phyloP scores from a whole-genome alignment of 2,797 vertebrate genomes.

The Myotis planiceps region DNA sequence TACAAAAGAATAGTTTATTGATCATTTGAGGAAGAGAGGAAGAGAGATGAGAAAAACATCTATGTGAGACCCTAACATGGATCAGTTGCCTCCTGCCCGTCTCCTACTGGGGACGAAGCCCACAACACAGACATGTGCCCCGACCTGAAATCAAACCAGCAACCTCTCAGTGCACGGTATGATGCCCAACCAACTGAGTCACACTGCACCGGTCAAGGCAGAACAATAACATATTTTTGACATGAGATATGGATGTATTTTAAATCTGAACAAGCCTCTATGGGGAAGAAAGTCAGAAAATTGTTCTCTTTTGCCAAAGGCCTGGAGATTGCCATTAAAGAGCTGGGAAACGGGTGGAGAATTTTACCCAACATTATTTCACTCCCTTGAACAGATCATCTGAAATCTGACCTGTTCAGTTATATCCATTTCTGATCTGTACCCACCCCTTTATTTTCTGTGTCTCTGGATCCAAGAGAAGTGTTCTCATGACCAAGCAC shows the following conservation, averaged over 20 bases:
- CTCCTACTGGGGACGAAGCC: not conserved
- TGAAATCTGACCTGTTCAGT: not conserved
- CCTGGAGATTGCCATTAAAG: accelerated
- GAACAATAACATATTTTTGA: not conserved
- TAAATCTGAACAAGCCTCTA: not conserved
- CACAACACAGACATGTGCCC: not conserved
- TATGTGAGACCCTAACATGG: not conserved
- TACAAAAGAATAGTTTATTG: not conserved
- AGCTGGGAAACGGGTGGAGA: not conserved
- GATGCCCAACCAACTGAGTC: not conserved
- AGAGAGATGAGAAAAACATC: not conserved
- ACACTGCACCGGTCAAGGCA: not conserved
- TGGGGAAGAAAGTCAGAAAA: not conserved
- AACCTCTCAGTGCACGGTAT: not conserved
- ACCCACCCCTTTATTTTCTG: no score
- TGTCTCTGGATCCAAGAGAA: not conserved
- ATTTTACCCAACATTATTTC: not conserved
- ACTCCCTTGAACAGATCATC: not conserved
- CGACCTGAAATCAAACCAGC: not conserved
- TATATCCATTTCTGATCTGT: not conserved
- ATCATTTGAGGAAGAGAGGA: not conserved
- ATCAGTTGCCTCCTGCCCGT: not conserved
- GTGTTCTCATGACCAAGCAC: not conserved
- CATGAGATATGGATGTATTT: not conserved
- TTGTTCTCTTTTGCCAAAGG: not conserved